Evolutionary conservation across 2,797 vertebrate species (phyloP).

Genomic region (Ispidina picta): DNA sequence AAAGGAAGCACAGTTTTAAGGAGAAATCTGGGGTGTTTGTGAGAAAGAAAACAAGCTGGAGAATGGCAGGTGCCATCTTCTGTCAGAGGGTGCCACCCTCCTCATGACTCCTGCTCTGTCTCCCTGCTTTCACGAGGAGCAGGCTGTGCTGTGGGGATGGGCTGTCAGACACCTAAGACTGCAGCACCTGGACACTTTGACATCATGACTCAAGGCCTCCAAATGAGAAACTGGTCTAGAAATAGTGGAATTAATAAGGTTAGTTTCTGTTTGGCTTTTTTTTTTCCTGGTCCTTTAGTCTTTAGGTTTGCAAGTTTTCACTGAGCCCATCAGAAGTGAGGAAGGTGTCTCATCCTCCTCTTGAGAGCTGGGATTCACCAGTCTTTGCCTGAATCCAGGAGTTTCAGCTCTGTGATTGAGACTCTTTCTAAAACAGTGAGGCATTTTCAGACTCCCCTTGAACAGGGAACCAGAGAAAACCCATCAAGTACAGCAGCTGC

Average conservation of each 20-base stretch:
- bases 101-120: neutral
- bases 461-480: neutral
- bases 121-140: fast-evolving
- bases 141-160: neutral
- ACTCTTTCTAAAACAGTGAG: neutral
- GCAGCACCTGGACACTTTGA: neutral
- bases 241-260: neutral
- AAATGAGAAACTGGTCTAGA: neutral
- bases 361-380: neutral
- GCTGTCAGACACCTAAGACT: neutral
- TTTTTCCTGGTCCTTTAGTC: neutral
- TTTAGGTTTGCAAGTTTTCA: neutral
- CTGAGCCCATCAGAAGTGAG: neutral
- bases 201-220: neutral
- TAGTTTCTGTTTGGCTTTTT: neutral
- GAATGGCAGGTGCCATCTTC: neutral
- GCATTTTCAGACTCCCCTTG: neutral
- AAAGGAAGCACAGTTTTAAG: neutral
- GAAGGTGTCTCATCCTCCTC: neutral
- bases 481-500: neutral
- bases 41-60: neutral
- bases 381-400: neutral
- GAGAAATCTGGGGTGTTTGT: neutral
- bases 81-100: neutral
- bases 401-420: neutral